These are phyloP conservation scores for Digitonthophagus gazella DNA, from an alignment of 2,888 invertebrate species.

Conservation along the genomic window DNA sequence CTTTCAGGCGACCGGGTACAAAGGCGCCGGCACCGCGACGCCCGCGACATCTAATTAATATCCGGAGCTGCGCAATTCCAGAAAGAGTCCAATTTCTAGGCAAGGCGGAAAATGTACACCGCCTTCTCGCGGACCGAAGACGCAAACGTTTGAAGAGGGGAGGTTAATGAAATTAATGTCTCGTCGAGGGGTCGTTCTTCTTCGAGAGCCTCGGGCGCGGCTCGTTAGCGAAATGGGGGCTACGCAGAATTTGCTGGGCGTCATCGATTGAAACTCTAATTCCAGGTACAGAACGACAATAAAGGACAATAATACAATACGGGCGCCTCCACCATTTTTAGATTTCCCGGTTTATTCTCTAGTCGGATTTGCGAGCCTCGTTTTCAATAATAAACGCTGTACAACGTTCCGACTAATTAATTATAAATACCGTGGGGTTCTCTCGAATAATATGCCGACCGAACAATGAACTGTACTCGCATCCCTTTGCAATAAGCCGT, in stretches of 20 bases:
- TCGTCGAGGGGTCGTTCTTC: not conserved
- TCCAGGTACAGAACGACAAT: not conserved
- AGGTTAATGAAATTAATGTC: not conserved
- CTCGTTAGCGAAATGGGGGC: not conserved
- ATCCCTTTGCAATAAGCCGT: not conserved
- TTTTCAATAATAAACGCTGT: not conserved
- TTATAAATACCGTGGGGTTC: not conserved
- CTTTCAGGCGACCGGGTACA: not conserved
- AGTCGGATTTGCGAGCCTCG: not conserved
- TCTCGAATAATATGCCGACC: not conserved
- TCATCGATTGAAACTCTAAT: not conserved
- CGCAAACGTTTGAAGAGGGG: not conserved
- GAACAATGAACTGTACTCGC: not conserved
- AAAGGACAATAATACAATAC: not conserved
- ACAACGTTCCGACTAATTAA: not conserved
- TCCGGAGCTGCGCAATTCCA: not conserved
- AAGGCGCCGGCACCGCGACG: too few relatives aligned
- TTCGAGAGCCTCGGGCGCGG: not conserved
- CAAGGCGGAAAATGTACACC: not conserved
- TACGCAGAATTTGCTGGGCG: not conserved
- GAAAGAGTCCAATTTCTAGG: not conserved
- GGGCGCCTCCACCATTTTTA: not conserved
- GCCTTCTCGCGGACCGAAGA: not conserved
- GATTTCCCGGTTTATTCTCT: not conserved
- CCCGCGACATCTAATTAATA: not conserved